Evolutionary conservation across 2,888 invertebrate genomes (phyloP).

Genomic region (Hofmannophila pseudospretella): DNA sequence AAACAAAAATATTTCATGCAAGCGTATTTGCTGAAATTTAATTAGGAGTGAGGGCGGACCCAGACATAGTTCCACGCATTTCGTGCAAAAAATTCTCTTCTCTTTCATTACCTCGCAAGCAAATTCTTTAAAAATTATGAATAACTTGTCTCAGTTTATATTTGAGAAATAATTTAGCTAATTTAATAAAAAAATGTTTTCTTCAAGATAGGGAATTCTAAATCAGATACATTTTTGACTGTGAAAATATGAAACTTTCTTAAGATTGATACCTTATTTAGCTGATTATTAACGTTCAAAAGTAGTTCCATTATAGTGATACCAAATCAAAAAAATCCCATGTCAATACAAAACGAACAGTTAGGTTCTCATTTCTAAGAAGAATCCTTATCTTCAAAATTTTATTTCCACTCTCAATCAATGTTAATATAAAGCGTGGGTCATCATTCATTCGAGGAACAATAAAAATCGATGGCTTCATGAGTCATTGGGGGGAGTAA

Average conservation of each 20-base stretch:
- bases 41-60: constrained; percentile 37
- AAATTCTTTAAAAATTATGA: constrained; percentile 2
- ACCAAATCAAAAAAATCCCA: no score
- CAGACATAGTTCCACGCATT: constrained; percentile 31
- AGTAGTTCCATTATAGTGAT: no score
- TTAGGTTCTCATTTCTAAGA: no score
- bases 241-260: no score
- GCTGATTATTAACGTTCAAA: no score
- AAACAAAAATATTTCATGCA: constrained; percentile 33
- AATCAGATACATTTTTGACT: no score
- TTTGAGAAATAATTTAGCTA: constrained; percentile 1
- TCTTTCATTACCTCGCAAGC: constrained; percentile 15
- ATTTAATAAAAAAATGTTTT: background rate
- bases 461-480: constrained; percentile 33
- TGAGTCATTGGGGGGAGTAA: constrained; percentile 33
- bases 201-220: no score
- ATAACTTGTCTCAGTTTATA: constrained; percentile 4
- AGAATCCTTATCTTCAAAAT: no score
- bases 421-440: background rate
- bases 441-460: constrained; percentile 20
- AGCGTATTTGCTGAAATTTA: constrained; percentile 47
- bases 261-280: no score
- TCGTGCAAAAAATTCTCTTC: constrained; percentile 26
- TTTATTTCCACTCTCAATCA: background rate
- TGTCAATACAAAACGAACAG: no score